Percentiles rank a stretch among this genome's conserved stretches.
Evolutionary conservation across 2,113 vertebrate species (phyloP).

Genomic region (Caranx melampygus): DNA sequence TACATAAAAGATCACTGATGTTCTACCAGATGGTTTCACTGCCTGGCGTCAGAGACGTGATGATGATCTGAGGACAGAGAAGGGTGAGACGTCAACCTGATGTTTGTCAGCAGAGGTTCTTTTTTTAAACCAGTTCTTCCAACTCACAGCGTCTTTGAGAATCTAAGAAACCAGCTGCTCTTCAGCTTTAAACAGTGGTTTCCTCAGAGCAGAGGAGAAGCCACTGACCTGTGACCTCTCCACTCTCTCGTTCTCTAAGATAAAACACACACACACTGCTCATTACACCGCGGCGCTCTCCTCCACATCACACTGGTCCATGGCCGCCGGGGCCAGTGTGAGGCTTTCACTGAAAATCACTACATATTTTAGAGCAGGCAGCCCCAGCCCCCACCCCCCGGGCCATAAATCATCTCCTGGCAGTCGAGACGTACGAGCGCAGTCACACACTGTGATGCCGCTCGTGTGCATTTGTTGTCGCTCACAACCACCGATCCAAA

Average conservation of each 20-base stretch:
- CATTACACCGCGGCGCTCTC: not conserved
- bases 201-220: too few relatives aligned
- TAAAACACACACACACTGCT: conserved; percentile 18
- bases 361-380: conserved; percentile 41
- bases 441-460: conserved; percentile 9
- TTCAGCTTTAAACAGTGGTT: not conserved
- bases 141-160: too few relatives aligned
- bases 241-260: not conserved
- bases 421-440: conserved; percentile 22
- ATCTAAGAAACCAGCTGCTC: not conserved
- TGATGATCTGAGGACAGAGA: too few relatives aligned
- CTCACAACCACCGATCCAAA: conserved; percentile 33
- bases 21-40: too few relatives aligned
- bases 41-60: too few relatives aligned
- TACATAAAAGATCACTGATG: too few relatives aligned
- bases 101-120: too few relatives aligned
- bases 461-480: conserved; percentile 26
- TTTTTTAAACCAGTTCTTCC: too few relatives aligned
- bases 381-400: not conserved
- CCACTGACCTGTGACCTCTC: not conserved
- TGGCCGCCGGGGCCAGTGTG: not conserved
- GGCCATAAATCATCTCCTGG: conserved; percentile 60
- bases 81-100: too few relatives aligned
- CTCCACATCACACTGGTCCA: not conserved
- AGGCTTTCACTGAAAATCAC: conserved; percentile 36